Evolutionary conservation across 2,113 vertebrate species (phyloP).

Genomic region (Macroglossus sobrinus): DNA sequence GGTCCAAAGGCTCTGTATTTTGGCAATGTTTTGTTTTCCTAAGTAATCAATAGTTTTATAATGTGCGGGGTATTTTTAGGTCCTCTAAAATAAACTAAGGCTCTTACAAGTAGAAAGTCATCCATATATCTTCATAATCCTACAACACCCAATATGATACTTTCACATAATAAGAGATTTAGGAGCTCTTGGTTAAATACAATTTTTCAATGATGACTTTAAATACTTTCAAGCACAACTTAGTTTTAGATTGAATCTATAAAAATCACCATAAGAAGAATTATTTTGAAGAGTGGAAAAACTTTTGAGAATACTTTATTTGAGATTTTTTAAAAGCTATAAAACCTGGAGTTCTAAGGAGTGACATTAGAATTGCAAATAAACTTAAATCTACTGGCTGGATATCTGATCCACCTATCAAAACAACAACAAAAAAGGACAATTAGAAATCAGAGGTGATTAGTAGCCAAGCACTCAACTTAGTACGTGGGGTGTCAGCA

Average conservation of each 20-base stretch:
- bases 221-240: background rate
- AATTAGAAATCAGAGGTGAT: background rate
- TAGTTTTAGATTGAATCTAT: background rate
- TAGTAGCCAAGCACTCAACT: background rate
- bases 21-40: background rate
- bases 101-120: background rate
- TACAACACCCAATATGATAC: rapidly evolving
- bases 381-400: background rate
- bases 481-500: background rate
- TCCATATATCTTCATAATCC: background rate
- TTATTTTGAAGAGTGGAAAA: background rate
- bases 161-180: background rate
- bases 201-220: background rate
- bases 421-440: background rate
- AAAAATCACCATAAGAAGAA: background rate
- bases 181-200: background rate
- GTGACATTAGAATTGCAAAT: background rate
- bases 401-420: background rate
- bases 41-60: background rate
- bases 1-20: background rate
- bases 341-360: background rate
- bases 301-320: background rate
- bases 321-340: background rate
- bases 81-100: background rate
- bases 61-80: background rate